phyloP scores from a whole-genome alignment of 2,797 vertebrate genomes.

The Falco cherrug region DNA sequence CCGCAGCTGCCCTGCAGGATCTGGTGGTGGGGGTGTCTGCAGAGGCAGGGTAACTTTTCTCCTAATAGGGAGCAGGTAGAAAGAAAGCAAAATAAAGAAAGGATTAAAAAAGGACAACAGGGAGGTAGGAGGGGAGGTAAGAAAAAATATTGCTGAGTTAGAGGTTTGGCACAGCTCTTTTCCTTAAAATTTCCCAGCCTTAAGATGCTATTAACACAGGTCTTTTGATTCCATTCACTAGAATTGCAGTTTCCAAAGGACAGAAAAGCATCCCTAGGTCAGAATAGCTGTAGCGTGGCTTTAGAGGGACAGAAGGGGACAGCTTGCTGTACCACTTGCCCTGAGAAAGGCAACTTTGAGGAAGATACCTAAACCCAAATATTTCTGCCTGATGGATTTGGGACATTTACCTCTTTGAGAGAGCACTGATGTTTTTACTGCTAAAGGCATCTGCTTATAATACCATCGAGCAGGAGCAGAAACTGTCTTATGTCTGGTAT shows the following conservation, averaged over 20 bases:
- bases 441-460: background rate
- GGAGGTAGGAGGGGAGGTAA: background rate
- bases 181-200: background rate
- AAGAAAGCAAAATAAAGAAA: background rate
- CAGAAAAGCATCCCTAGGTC: background rate
- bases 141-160: background rate
- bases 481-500: rapidly evolving
- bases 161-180: background rate
- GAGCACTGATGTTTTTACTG: background rate
- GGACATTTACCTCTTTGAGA: background rate
- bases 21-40: rapidly evolving
- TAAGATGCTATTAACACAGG: background rate
- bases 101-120: rapidly evolving
- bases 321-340: background rate
- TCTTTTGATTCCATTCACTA: background rate
- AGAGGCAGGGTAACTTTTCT: background rate
- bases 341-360: background rate
- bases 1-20: background rate
- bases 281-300: background rate
- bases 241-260: background rate
- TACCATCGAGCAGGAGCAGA: background rate
- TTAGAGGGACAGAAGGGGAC: background rate
- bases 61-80: rapidly evolving
- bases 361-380: background rate
- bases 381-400: background rate